Percentiles rank a stretch among this genome's conserved stretches.
phyloP scores from a whole-genome alignment of 2,113 vertebrate species.

The Genyomyrus donnyi region DNA sequence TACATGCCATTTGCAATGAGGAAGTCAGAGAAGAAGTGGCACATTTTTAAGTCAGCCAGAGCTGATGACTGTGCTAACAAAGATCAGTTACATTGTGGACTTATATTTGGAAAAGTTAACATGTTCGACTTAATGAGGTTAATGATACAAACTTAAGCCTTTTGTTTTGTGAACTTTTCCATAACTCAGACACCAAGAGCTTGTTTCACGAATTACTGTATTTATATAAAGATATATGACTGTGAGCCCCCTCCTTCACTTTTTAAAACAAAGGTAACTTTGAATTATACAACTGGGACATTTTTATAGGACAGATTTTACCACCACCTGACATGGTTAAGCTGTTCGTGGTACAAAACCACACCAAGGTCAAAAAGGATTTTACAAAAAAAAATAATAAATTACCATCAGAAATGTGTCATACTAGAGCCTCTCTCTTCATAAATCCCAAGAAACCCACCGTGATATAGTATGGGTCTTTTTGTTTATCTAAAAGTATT shows the following conservation, averaged over 20 bases:
- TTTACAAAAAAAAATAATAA: background rate
- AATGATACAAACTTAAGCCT: background rate
- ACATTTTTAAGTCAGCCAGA: background rate
- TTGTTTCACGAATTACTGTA: background rate
- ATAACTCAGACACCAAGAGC: background rate
- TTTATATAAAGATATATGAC: background rate
- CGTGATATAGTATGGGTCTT: background rate
- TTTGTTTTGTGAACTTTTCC: background rate
- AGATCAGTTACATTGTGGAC: background rate
- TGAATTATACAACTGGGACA: background rate
- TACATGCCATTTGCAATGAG: background rate
- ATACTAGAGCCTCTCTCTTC: background rate
- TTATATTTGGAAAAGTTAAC: background rate
- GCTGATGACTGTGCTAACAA: background rate
- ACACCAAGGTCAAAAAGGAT: background rate
- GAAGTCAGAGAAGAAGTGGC: background rate
- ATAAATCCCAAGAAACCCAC: background rate
- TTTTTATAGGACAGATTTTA: background rate
- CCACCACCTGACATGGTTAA: background rate
- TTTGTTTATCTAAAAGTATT: background rate
- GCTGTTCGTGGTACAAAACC: background rate
- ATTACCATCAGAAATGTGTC: background rate
- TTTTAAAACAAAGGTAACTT: background rate
- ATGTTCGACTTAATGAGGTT: background rate
- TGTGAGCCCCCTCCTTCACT: background rate